Evolutionary conservation across 1,140 invertebrate genomes (phyloP).

Genomic region (Neodiprion virginianus): DNA sequence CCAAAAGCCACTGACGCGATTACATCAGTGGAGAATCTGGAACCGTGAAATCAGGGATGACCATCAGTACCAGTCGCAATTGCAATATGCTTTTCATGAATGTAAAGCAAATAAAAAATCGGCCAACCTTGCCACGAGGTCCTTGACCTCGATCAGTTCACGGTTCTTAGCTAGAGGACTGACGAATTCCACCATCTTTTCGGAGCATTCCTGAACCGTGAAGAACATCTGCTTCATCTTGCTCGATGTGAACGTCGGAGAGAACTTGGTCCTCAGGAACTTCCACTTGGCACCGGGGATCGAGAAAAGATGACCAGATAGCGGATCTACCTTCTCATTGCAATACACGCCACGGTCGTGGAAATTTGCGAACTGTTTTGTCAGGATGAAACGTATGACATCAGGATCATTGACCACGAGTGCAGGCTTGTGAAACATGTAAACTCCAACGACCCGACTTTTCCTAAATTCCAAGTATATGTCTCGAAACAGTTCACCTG

Average conservation of each 20-base stretch:
- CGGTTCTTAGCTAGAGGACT: conserved; percentile 30
- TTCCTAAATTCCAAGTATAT: conserved; percentile 29
- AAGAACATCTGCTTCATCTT: conserved; percentile 66
- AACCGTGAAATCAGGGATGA: conserved; percentile 9
- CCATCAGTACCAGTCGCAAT: too few relatives aligned
- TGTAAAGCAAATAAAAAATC: too few relatives aligned
- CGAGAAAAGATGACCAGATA: conserved; percentile 64
- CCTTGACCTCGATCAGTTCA: conserved; percentile 47
- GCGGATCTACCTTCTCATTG: conserved; percentile 59
- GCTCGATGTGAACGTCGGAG: conserved; percentile 65
- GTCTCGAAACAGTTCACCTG: conserved; percentile 30
- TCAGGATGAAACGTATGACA: conserved; percentile 57
- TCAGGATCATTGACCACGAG: conserved; percentile 59
- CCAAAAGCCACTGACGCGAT: conserved; percentile 67
- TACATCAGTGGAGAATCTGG: conserved; percentile 64
- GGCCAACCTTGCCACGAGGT: conserved; percentile 58
- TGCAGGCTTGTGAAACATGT: conserved; percentile 59
- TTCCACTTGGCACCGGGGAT: conserved; percentile 61
- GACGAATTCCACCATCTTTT: conserved; percentile 43
- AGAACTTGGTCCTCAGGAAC: conserved; percentile 59
- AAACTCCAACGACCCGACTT: conserved; percentile 50
- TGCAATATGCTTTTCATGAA: too few relatives aligned
- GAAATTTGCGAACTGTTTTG: conserved; percentile 62
- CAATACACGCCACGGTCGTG: conserved; percentile 54
- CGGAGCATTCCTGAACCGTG: conserved; percentile 54